Evolutionary conservation across 2,888 invertebrate species (phyloP).

Genomic region (Chesias legatella): DNA sequence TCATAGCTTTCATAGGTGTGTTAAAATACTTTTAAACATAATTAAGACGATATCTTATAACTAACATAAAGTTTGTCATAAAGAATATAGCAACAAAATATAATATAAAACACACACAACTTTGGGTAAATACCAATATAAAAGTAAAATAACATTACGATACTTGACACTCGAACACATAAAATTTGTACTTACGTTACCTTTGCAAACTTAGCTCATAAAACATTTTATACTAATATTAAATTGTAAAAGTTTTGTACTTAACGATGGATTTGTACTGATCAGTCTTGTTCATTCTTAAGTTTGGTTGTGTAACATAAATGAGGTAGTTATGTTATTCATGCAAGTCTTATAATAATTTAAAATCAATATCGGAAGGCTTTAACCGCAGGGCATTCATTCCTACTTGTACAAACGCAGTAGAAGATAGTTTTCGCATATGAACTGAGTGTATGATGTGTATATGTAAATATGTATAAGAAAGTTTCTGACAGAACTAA

Average conservation of each 20-base stretch:
- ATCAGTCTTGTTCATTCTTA: constrained; percentile 70
- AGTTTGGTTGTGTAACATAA: constrained; percentile 44
- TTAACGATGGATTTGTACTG: constrained; percentile 68
- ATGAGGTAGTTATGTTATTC: constrained; percentile 53
- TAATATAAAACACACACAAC: constrained; percentile 75
- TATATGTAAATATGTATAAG: not conserved
- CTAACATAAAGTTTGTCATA: constrained; percentile 63
- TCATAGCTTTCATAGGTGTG: constrained; percentile 49
- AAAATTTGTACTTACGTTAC: constrained; percentile 75
- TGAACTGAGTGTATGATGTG: no score
- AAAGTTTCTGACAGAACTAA: constrained; percentile 7
- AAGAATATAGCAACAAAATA: constrained; percentile 73
- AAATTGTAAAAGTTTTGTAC: constrained; percentile 59
- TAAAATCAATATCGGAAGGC: no score
- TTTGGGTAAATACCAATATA: constrained; percentile 73
- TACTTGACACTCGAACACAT: constrained; percentile 76
- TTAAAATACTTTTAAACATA: constrained; percentile 43
- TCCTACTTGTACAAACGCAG: no score
- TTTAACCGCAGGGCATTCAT: no score
- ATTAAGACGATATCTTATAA: constrained; percentile 46
- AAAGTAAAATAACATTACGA: constrained; percentile 60
- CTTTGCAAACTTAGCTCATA: constrained; percentile 58
- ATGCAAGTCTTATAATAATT: constrained; percentile 13
- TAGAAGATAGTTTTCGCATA: no score
- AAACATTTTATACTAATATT: constrained; percentile 52